Evolutionary conservation across 2,888 invertebrate genomes (phyloP), one percentile per base, ranked within the genome.

Genomic region (Orgyia antiqua): DNA sequence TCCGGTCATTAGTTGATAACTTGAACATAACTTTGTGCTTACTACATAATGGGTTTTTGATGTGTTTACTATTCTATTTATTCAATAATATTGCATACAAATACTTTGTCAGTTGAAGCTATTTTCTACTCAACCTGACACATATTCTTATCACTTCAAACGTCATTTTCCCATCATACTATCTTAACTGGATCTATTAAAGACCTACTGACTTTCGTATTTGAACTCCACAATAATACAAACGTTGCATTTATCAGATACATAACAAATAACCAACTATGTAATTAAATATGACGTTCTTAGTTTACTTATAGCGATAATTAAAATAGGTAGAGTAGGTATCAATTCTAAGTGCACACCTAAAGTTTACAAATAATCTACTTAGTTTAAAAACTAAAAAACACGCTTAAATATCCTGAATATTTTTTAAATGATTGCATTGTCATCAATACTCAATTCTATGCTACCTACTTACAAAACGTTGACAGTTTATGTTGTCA

Each of bases 61-160:
- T 48, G 58, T 58, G 58, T 62, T 59, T 49, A 51, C 57, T 61
- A 68, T 63, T 65, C 58, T 48, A 44, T 42, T 45, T 36, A 46
- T 13, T 19, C 4, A 17, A 46, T 40, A 43, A 45, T n/a, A n/a
- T n/a, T 39, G 47, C 45, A 52, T 46, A 39, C 43, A 39, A 42
- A 52, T 40, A 54, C 47, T 31, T 48, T 50, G 48, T 31, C 41
- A 36, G 42, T 50, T 61, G 57, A 48, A 47, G 58, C 52, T 65
- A 66, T 69, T 63, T 47, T 64, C 65, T 55, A 51, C 49, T 54
- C 52, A 61, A 64, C 62, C 57, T 80, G 78, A 75, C 79, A 80
- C 56, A 79, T 60, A 70, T 78, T 58, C 50, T 68, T 78, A 77
- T 77, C 77, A 41, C 29, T 31, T 39, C 40, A 35, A 32, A 49